Evolutionary conservation across 2,888 invertebrate species (phyloP).

Genomic region (Imbricaverruca yamaguchii): DNA sequence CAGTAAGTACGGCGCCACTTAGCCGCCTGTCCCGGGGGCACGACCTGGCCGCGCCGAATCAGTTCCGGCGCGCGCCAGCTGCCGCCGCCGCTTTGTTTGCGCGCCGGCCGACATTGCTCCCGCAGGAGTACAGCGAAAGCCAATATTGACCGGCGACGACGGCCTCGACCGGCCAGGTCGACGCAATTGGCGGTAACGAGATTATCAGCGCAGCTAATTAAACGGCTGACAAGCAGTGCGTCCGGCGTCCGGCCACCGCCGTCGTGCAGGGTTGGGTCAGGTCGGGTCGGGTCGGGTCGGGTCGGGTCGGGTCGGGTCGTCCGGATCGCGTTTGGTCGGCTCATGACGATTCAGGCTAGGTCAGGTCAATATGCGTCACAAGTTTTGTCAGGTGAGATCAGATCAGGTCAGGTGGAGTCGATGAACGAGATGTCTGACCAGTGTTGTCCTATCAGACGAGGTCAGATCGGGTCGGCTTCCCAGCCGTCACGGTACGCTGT

Average conservation of each 20-base stretch:
- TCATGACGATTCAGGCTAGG: no score
- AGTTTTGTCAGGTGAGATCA: no score
- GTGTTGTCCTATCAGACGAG: no score
- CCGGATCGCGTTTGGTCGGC: no score
- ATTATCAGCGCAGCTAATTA: not conserved
- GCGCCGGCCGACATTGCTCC: not conserved
- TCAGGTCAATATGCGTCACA: no score
- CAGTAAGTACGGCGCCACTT: slow-evolving; percentile 16
- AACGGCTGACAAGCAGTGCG: slow-evolving; percentile 6
- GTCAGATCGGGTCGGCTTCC: no score
- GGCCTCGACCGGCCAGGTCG: not conserved
- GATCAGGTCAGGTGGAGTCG: no score
- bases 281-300: no score
- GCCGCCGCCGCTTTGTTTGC: slow-evolving; percentile 13
- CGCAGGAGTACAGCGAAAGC: not conserved
- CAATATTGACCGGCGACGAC: not conserved
- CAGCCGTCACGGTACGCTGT: no score
- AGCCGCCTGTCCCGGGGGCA: slow-evolving; percentile 5
- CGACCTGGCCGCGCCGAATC: not conserved
- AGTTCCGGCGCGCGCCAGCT: not conserved
- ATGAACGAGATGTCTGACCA: no score
- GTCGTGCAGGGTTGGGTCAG: no score
- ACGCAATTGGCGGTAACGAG: slow-evolving; percentile 6
- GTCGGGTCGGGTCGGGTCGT: no score
- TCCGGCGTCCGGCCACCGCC: not conserved